Conservation (phyloP, 2,113 vertebrate species). For the Aegithalos caudatus region DNA sequence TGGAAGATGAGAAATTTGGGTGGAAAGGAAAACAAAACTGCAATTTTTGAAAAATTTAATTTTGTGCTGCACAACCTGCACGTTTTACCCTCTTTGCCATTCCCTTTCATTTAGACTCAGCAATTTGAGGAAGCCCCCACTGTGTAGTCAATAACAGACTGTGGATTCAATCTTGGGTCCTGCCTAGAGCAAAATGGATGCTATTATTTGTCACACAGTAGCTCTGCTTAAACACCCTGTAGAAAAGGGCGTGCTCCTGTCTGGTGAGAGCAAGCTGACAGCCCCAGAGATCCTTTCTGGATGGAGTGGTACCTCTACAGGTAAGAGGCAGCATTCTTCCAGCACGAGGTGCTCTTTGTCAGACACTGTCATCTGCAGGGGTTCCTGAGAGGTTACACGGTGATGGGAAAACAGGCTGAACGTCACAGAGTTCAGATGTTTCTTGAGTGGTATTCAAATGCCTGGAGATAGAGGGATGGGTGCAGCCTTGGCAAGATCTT, state of each 20-base stretch:
- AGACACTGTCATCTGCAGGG: neutral
- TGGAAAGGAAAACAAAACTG: neutral
- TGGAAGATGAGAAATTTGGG: neutral
- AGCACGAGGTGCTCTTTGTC: neutral
- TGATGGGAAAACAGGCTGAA: neutral
- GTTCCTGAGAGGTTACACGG: slow-evolving; percentile 1
- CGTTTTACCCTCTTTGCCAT: neutral
- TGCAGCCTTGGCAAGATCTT: slow-evolving; percentile 60
- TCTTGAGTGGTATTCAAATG: slow-evolving; percentile 1
- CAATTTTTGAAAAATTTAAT: neutral
- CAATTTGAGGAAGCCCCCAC: neutral
- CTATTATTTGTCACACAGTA: neutral
- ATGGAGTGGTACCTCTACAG: neutral
- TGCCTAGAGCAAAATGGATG: neutral
- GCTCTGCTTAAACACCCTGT: neutral
- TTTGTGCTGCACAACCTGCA: neutral
- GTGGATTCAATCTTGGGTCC: neutral
- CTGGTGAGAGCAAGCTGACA: neutral
- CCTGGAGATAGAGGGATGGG: slow-evolving; percentile 40
- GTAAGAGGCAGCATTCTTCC: slow-evolving; percentile 26
- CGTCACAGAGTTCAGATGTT: neutral
- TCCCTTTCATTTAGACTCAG: neutral
- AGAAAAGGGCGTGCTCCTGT: neutral
- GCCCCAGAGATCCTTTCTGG: neutral
- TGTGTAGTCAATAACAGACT: neutral